Evolutionary conservation across 1,140 invertebrate genomes (phyloP).

Genomic region (Hyphantria cunea): DNA sequence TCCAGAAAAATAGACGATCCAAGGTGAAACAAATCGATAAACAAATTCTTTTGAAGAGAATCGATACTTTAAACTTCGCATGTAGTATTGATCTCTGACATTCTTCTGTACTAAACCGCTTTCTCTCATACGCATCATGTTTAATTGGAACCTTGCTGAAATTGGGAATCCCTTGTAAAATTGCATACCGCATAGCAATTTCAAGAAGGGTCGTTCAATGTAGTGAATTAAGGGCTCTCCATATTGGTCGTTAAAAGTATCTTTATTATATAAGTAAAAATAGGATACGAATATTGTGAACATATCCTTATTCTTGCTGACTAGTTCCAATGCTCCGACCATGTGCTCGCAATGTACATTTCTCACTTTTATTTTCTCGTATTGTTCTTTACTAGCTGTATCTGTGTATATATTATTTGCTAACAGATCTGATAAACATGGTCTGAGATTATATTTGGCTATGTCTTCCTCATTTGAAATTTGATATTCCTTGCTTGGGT

Average conservation of each 20-base stretch:
- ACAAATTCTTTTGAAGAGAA: constrained; percentile 15
- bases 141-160: constrained; percentile 25
- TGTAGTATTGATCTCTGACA: constrained; percentile 24
- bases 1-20: constrained; percentile 41
- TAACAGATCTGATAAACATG: constrained; percentile 3
- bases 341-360: constrained; percentile 32
- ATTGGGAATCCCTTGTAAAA: constrained; percentile 60
- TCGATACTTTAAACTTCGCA: constrained; percentile 19
- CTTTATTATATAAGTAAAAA: constrained; percentile 42
- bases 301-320: constrained; percentile 31
- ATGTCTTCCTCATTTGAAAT: constrained; percentile 35
- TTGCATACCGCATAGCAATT: constrained; percentile 46
- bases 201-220: constrained; percentile 38
- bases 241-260: constrained; percentile 39
- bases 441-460: not conserved
- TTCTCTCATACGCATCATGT: constrained; percentile 46
- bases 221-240: constrained; percentile 39
- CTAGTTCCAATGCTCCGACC: constrained; percentile 40
- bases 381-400: not conserved
- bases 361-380: not conserved
- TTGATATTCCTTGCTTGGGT: constrained; percentile 33
- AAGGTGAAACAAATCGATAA: constrained; percentile 38
- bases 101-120: constrained; percentile 42
- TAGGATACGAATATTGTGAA: constrained; percentile 40
- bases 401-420: constrained; percentile 6